Percentiles rank a stretch among this genome's conserved stretches.
Evolutionary conservation across 2,888 invertebrate genomes (phyloP).

Genomic region (Drosophila trichaetosa): DNA sequence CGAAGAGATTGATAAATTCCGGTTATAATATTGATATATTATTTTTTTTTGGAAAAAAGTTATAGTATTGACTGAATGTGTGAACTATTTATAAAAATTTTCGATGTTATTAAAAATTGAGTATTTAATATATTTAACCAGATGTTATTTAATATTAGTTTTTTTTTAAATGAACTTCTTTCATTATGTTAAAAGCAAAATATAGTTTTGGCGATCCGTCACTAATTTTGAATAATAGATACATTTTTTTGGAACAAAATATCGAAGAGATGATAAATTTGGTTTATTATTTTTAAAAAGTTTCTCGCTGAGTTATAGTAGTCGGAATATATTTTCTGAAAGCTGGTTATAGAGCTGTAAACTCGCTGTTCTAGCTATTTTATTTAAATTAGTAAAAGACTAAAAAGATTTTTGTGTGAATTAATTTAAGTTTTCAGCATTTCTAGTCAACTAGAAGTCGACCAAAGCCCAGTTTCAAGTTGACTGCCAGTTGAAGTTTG

Average conservation of each 20-base stretch:
- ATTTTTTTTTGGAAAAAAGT: neutral
- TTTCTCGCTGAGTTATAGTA: neutral
- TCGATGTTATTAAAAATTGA: neutral
- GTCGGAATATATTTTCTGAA: neutral
- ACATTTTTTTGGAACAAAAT: too few species aligned
- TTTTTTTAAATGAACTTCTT: too few species aligned
- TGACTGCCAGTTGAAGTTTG: neutral
- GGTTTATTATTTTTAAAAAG: neutral
- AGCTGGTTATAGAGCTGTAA: neutral
- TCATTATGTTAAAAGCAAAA: too few species aligned
- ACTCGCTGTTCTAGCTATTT: neutral
- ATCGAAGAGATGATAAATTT: too few species aligned
- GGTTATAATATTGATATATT: neutral
- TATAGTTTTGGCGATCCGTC: too few species aligned
- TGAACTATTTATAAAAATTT: neutral
- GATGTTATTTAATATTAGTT: too few species aligned
- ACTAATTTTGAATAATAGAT: too few species aligned
- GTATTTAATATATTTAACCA: neutral
- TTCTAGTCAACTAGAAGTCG: neutral
- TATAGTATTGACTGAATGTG: neutral
- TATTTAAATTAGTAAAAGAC: neutral
- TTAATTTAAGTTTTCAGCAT: neutral
- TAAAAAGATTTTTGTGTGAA: neutral
- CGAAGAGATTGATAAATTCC: neutral
- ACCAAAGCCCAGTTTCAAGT: neutral